Evolutionary conservation across 2,797 vertebrate genomes (phyloP).

Genomic region (Telmatherina bonti): DNA sequence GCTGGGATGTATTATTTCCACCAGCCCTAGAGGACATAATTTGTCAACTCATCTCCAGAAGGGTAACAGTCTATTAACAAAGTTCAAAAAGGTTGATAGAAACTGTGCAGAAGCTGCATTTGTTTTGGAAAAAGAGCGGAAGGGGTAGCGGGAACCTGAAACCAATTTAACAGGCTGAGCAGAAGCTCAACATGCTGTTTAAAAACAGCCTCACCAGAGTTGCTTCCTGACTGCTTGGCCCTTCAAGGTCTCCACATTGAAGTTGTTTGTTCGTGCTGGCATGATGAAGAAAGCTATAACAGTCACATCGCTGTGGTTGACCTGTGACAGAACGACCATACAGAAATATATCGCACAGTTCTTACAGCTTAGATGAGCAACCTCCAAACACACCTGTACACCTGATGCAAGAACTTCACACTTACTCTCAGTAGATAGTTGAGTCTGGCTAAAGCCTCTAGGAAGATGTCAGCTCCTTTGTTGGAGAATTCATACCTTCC

Average conservation of each 20-base stretch:
- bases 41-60: no score
- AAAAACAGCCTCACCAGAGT: slow-evolving; percentile 87
- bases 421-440: slow-evolving; percentile 92
- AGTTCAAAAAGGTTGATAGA: no score
- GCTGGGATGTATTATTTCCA: not conserved
- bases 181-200: no score
- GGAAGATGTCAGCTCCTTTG: slow-evolving; percentile 93
- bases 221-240: slow-evolving; percentile 95
- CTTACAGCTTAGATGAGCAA: not conserved
- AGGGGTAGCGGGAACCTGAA: no score
- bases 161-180: no score
- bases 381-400: not conserved
- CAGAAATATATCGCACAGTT: not conserved
- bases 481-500: slow-evolving; percentile 95
- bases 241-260: slow-evolving; percentile 94
- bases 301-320: slow-evolving; percentile 90
- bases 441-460: slow-evolving; percentile 92
- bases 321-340: slow-evolving; percentile 71
- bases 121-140: not conserved
- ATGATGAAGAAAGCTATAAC: slow-evolving; percentile 95
- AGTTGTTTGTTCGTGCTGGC: slow-evolving; percentile 95
- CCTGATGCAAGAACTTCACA: slow-evolving; percentile 7
- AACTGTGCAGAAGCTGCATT: not conserved
- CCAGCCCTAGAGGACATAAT: no score
- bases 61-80: no score